Base-by-base conservation (phyloP, 2,888 invertebrate genomes). In the Gerris lacustris region DNA sequence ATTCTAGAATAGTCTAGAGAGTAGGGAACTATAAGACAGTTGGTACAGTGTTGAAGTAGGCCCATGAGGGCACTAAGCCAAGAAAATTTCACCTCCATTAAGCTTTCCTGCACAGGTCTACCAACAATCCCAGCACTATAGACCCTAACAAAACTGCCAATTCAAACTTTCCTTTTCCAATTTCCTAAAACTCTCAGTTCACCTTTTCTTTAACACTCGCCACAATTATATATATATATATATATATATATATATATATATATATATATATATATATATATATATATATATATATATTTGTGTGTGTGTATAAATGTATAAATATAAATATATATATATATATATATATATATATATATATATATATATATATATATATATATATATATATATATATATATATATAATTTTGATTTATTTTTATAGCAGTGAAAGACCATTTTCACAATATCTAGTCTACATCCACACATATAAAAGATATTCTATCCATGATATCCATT, bases 351-450 rank as follows among this genome's bases (percentile, higher is more conserved):
- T 47, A 31, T 66, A 66, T 31, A 66, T 66, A 66, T 66, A 66
- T 66, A 66, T 66, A 66, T 66, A 66, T 43, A 66, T 66, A 66
- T 66, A 66, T 66, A 66, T 66, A 66, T 66, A 66, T 43, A 66
- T 66, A 66, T 66, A 66, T 66, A 66, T 66, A 66, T 66, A 66
- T 66, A 66, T 18, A 66, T 66, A 66, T 66, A 18, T 66, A 66
- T 11, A 66, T 66, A 66, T 66, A 66, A 6, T 66, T 31, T 66
- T 31, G 17, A 66, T 66, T 31, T 66, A 66, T 11, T 31, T 66
- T 31, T 66, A 18, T 11, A 31, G 15, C 11, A 31, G 43, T 31
- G 6, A 47, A n/a, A n/a, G n/a, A n/a, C n/a, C n/a, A n/a, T n/a
- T n/a, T n/a, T n/a, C n/a, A n/a, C n/a, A n/a, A n/a, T n/a, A n/a